Conservation (phyloP, 2,797 vertebrate genomes). For the Melanotaenia parkinsoni region DNA sequence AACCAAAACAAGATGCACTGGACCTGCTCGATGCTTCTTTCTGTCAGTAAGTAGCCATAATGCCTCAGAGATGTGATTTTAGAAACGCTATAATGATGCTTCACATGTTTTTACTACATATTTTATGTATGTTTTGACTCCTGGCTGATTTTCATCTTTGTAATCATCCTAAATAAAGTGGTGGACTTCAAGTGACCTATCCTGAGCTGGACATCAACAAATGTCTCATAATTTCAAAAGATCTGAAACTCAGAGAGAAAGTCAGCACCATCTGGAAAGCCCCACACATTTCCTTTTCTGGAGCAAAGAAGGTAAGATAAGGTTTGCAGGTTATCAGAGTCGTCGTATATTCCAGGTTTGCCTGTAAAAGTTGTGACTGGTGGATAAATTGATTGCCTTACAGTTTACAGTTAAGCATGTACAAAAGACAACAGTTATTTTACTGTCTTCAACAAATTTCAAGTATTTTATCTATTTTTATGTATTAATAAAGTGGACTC, state of each 20-base stretch:
- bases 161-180: slow-evolving; percentile 62
- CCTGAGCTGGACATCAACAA: slow-evolving; percentile 67
- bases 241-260: slow-evolving; percentile 71
- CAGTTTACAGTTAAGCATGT: no score
- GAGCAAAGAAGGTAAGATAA: slow-evolving; percentile 70
- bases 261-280: slow-evolving; percentile 73
- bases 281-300: slow-evolving; percentile 63
- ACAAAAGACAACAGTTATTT: no score
- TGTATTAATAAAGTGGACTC: not conserved
- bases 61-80: slow-evolving; percentile 7
- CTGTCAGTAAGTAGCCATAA: slow-evolving; percentile 70
- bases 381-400: not conserved
- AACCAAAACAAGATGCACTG: slow-evolving; percentile 33
- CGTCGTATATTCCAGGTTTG: not conserved
- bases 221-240: slow-evolving; percentile 68
- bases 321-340: not conserved
- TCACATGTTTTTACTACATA: not conserved
- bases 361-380: not conserved
- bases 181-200: slow-evolving; percentile 72
- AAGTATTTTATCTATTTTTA: not conserved
- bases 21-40: slow-evolving; percentile 61
- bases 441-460: no score
- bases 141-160: not conserved
- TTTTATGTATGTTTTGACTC: not conserved
- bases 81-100: not conserved